These are phyloP conservation scores for Etheostoma nigrum DNA, from an alignment of 2,797 vertebrate species.

Conservation along the genomic window DNA sequence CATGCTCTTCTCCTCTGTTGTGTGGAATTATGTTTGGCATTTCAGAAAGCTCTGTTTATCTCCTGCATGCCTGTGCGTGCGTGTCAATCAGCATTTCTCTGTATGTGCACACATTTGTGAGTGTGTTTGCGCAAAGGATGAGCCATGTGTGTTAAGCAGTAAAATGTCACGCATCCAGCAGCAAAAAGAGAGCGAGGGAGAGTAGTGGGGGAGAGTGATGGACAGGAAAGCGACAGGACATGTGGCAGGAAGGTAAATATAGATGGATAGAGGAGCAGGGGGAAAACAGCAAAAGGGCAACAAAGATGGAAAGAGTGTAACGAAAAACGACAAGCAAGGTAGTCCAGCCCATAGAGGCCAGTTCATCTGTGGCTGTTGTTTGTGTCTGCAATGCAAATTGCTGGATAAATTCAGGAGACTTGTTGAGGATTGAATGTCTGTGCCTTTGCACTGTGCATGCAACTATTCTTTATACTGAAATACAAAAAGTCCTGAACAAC, in stretches of 20 bases:
- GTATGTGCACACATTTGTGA: conserved; percentile 1
- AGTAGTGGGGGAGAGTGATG: conserved; percentile 33
- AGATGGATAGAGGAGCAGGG: conserved; percentile 35
- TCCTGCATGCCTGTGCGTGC: conserved; percentile 3
- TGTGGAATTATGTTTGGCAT: conserved; percentile 69
- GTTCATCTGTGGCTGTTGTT: conserved; percentile 1
- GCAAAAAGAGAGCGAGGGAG: conserved; percentile 10
- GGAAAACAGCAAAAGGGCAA: conserved; percentile 39
- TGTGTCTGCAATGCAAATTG: background rate
- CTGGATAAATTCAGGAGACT: background rate
- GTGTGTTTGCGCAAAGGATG: background rate
- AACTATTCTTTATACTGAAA: background rate
- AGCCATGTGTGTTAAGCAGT: conserved; percentile 23
- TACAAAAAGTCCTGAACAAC: background rate
- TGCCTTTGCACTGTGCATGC: background rate
- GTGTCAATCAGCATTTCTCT: background rate
- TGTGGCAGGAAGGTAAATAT: conserved; percentile 33
- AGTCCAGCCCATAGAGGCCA: background rate
- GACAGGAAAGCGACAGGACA: conserved; percentile 36
- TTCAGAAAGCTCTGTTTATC: conserved; percentile 66
- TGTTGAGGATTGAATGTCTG: background rate
- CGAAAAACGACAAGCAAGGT: conserved; percentile 30
- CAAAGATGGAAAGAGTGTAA: conserved; percentile 39
- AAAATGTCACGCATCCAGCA: conserved; percentile 60
- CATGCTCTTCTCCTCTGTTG: conserved; percentile 37